Base-by-base conservation (phyloP, 2,888 invertebrate species). In the Parnassius smintheus region DNA sequence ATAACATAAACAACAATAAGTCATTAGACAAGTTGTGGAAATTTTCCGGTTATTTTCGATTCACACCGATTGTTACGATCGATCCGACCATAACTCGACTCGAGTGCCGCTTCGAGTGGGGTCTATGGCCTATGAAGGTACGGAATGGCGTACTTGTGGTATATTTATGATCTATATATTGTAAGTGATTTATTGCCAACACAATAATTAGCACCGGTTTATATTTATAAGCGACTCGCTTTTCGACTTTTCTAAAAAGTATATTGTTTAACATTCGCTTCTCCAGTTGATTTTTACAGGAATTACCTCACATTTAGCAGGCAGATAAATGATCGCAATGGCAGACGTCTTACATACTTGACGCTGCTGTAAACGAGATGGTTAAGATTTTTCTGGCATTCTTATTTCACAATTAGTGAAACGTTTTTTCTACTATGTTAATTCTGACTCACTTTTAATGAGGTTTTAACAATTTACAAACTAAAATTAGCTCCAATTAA, bases 41-140 rank as follows among this genome's bases (percentile, higher is more conserved):
- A 90, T 90, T 91, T 91, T 89, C 91, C 88, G 88, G 87, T 86
- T 86, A 88, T 91, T 91, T 90, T 85, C 86, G 88, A 90, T 90
- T 91, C 87, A 85, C 85, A 80, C 78, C 84, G 86, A 89, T 89
- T 86, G 91, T 86, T 85, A 84, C 77, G 79, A 81, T 75, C 78
- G 80, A 73, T 70, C 72, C 81, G 80, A 80, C 77, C 75, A 85
- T 88, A 88, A 86, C 88, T 88, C 75, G 77, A 72, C 62, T 70
- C 74, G 73, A 73, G 76, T 72, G 71, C 76, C 75, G 79, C 88
- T 74, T 83, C 88, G 87, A 82, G 90, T 91, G 89, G 75, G 91
- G 91, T 91, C 90, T 80, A 82, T 81, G 88, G 88, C 87, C 89
- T 83, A 81, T 77, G 80, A 82, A 77, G 76, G 72, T 77, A 76